Base-by-base conservation (phyloP, 2,888 invertebrate genomes). In the Calameuta filiformis region DNA sequence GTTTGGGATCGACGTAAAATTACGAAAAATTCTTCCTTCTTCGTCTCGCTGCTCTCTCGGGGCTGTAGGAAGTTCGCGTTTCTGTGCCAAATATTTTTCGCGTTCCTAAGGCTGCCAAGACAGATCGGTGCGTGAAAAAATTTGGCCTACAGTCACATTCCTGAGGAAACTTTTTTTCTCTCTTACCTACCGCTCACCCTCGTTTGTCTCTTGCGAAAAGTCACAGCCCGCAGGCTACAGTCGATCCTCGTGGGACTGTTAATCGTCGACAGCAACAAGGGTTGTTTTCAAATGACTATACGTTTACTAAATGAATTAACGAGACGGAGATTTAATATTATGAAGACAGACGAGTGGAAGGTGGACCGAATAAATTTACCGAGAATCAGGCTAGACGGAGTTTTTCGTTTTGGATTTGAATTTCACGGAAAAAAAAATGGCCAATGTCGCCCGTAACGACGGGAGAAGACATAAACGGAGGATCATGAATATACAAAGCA, bases 401-500 rank as follows among this genome's bases (percentile, higher is more conserved):
- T 56, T 15, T 56, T 23, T 56, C 23, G 56, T 0, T 23, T 23
- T 56, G 56, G 56, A 56, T 56, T 56, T 34, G 31, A 71, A 31
- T 71, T 71, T 35, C 35, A 12, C 31, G 9, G 15, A 71, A 33
- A 71, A 34, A 69, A 71, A 34, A 71, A 76, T 12, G 79, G 78
- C 76, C 77, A 81, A 80, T 79, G 81, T 76, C 76, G 74, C 56
- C 75, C 37, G 73, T 76, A 82, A 82, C 80, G 77, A 79, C 80
- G 81, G 75, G 77, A 77, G 79, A 77, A 78, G 82, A 80, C 81
- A 77, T 77, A 79, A 77, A 74, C 34, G 75, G 12, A 12, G 78
- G 68, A 71, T 80, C 78, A 80, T 83, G 83, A 82, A 80, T 83
- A 81, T 83, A 83, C 83, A 83, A 81, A 80, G 76, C 23, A 3